Conservation (phyloP, 1,140 invertebrate genomes). For the Macrobrachium rosenbergii region DNA sequence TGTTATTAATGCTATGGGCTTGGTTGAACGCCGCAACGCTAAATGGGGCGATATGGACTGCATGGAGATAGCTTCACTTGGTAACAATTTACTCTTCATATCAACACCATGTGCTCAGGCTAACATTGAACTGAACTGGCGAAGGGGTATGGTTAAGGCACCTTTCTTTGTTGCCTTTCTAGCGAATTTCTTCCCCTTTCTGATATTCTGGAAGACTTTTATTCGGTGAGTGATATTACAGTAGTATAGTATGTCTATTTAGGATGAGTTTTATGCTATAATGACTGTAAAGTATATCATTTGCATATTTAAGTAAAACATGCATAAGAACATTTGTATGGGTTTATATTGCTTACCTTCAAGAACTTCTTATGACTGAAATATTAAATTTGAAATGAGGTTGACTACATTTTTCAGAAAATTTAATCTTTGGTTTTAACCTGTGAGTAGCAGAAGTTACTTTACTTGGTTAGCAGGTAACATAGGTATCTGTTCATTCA, state of each 20-base stretch:
- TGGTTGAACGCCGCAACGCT: slow-evolving; percentile 63
- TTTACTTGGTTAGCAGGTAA: too few relatives aligned
- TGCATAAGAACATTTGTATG: too few relatives aligned
- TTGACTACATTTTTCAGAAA: too few relatives aligned
- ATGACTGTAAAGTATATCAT: too few relatives aligned
- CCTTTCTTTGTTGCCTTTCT: slow-evolving; percentile 40
- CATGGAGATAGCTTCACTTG: slow-evolving; percentile 55
- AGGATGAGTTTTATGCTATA: neutral
- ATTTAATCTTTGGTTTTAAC: too few relatives aligned
- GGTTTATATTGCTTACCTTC: too few relatives aligned
- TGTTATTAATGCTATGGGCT: slow-evolving; percentile 65
- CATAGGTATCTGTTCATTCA: too few relatives aligned
- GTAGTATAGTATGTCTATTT: too few relatives aligned
- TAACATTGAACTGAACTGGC: slow-evolving; percentile 58
- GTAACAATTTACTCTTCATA: slow-evolving; percentile 56
- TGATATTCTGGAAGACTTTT: slow-evolving; percentile 57
- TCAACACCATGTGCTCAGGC: slow-evolving; percentile 55
- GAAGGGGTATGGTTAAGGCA: slow-evolving; percentile 60
- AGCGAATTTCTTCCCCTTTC: slow-evolving; percentile 61
- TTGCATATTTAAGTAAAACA: too few relatives aligned
- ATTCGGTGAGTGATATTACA: slow-evolving; percentile 33
- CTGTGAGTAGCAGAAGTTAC: too few relatives aligned
- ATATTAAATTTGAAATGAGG: too few relatives aligned
- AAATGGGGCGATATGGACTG: slow-evolving; percentile 64
- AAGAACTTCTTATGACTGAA: too few relatives aligned